Evolutionary conservation across 1,140 invertebrate genomes (phyloP), one percentile per base, ranked within the genome.

Genomic region (Calosoma granatense): DNA sequence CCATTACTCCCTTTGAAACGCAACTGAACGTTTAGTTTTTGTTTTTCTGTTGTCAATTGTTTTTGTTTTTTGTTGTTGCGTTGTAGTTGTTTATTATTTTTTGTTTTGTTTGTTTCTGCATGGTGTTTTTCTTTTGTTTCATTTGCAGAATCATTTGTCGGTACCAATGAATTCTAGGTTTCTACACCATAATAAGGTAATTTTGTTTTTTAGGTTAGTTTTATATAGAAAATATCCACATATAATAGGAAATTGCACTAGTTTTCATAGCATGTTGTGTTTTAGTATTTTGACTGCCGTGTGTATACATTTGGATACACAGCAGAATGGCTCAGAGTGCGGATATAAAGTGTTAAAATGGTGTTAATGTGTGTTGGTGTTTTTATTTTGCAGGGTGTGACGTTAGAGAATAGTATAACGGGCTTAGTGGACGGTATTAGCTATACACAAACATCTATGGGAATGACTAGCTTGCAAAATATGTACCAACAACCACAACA

Each of bases 131-230:
- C 84, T 77, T 82, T 82, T 83, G 83, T 84, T 17, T 47, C 17
- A 11, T 79, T 87, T 87, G 77, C 86, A 88, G 85, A 87, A 85
- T 80, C 85, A 86, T 82, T 86, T 88, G 81, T 86, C 83, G 81
- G 85, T 88, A 80, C 86, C 86, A 81, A 81, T 85, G 81, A 84
- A 84, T 81, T 82, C 81, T 83, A 87, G 85, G 80, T 87, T 81
- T 76, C 84, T 86, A 70, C 85, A 85, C 78, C 82, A 81, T 73
- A 81, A 77, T 78, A 86, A 87, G 85, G 84, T 87, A 80, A 81
- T 84, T 63, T 59, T 61, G 61, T 60, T 63, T 64, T 62, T 66
- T 63, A n/a, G n/a, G n/a, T n/a, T n/a, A n/a, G 55, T 53, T 65
- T 59, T 60, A 43, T 57, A 61, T 59, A 65, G 58, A 51, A 56